These are phyloP conservation scores for Gymnosoma rotundatum DNA, from an alignment of 2,888 invertebrate genomes.

Conservation along the genomic window DNA sequence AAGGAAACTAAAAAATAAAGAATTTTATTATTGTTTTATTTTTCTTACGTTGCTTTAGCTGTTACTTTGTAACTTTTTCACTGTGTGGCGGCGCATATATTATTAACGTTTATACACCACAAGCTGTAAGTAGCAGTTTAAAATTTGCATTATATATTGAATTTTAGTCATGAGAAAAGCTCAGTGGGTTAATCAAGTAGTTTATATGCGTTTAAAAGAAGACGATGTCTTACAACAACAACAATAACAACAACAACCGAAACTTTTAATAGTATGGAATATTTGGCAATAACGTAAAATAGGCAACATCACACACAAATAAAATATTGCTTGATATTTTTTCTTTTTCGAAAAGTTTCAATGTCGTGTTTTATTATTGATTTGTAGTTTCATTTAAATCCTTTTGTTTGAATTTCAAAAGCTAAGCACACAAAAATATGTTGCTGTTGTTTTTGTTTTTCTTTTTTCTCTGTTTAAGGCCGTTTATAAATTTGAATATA, in stretches of 20 bases:
- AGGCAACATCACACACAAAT: slow-evolving; percentile 5
- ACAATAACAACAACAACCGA: slow-evolving; percentile 4
- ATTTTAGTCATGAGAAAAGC: slow-evolving; percentile 59
- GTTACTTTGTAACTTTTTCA: not conserved
- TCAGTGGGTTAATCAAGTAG: slow-evolving; percentile 69
- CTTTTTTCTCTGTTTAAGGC: slow-evolving; percentile 7
- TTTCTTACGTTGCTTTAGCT: not conserved
- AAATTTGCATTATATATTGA: slow-evolving; percentile 56
- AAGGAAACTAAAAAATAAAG: slow-evolving; percentile 36
- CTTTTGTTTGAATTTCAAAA: slow-evolving; percentile 64
- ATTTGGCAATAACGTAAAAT: slow-evolving; percentile 7
- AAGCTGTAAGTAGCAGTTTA: slow-evolving; percentile 12
- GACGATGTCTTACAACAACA: not conserved
- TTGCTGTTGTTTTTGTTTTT: slow-evolving; percentile 25
- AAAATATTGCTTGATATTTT: slow-evolving; percentile 29
- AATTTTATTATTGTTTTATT: not conserved
- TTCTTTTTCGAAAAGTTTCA: slow-evolving; percentile 47
- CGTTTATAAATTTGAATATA: slow-evolving; percentile 53
- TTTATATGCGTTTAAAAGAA: slow-evolving; percentile 69
- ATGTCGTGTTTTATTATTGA: slow-evolving; percentile 68
- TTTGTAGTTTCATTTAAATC: slow-evolving; percentile 67
- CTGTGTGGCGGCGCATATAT: slow-evolving; percentile 15
- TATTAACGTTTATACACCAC: not conserved
- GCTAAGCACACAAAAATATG: slow-evolving; percentile 35
- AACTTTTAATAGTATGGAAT: slow-evolving; percentile 34